Evolutionary conservation across 2,113 vertebrate genomes (phyloP).

Genomic region (Microcebus lehilahytsara): DNA sequence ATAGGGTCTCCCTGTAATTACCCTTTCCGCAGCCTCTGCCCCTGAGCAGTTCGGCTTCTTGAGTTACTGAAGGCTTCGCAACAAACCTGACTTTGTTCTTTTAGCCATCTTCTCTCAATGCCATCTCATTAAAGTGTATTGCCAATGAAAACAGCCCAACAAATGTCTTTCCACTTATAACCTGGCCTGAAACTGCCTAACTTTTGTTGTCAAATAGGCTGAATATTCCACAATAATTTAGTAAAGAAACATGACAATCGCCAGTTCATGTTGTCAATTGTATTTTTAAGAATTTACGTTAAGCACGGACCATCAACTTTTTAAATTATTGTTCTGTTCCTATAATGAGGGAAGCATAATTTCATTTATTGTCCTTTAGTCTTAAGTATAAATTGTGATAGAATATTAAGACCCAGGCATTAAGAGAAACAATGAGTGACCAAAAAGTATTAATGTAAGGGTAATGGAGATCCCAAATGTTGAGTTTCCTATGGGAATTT

Average conservation of each 20-base stretch:
- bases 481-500: neutral
- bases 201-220: constrained; percentile 60
- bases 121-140: constrained; percentile 82
- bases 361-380: neutral
- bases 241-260: constrained; percentile 61
- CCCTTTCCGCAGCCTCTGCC: constrained; percentile 79
- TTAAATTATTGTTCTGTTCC: neutral
- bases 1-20: constrained; percentile 80
- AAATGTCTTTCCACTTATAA: constrained; percentile 78
- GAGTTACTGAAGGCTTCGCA: constrained; percentile 80
- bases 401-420: neutral
- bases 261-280: constrained; percentile 36
- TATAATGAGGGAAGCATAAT: neutral
- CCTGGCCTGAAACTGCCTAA: constrained; percentile 69
- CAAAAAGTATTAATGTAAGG: neutral
- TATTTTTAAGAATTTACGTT: constrained; percentile 51
- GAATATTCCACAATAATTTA: constrained; percentile 69
- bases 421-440: neutral
- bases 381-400: neutral
- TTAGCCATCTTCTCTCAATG: constrained; percentile 78
- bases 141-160: constrained; percentile 78
- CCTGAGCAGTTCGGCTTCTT: constrained; percentile 76
- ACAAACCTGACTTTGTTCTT: constrained; percentile 85
- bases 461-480: neutral
- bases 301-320: neutral